Base-by-base conservation (phyloP, 2,888 invertebrate genomes). In the Tridacna crocea region DNA sequence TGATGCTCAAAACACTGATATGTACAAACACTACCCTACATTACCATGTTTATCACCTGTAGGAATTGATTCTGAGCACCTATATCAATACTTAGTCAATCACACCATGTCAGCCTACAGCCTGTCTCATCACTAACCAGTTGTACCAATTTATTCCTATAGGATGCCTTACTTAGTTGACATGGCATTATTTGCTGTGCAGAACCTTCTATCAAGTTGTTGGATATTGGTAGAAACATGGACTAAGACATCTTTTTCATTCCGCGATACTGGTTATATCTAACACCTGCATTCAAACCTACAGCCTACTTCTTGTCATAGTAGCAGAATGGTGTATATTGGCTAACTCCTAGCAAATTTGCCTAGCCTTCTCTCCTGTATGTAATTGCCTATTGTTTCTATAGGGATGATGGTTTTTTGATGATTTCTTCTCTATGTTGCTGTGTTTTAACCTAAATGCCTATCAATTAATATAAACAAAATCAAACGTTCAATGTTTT, bases 321-420 rank as follows among this genome's bases (percentile, higher is more conserved):
- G 70, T 12, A 70, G 55, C 26, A 51, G 70, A 70, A 70, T 66
- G 66, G 19, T 66, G 36, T n/a, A 26, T 46, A 66, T 63, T 63
- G 55, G 55, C 17, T 55, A 19, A 19, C 66, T 51, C 51, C 51
- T 70, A 70, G 17, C 70, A 70, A 61, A 51, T 70, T 51, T 51
- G 51, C 70, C 70, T 70, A 70, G 70, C 70, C 70, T 51, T 70
- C 70, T 47, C 51, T 70, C 51, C 70, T 70, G 24, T 70, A 11
- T 68, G 68, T 36, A 47, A 26, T 22, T 51, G 51, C 70, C 70
- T 70, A 70, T 51, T n/a, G 51, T 51, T 70, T 26, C 47, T 47
- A 47, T 8, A 19, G 17, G 12, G 70, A 70, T n/a, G 70, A 24
- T 70, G 70, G 48, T 12, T 26, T n/a, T 51, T 51, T n/a, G 70